Percentiles rank a stretch among this genome's conserved stretches.
These are phyloP conservation scores for Nyctibius grandis DNA, from an alignment of 2,797 vertebrate species.

Conservation along the genomic window DNA sequence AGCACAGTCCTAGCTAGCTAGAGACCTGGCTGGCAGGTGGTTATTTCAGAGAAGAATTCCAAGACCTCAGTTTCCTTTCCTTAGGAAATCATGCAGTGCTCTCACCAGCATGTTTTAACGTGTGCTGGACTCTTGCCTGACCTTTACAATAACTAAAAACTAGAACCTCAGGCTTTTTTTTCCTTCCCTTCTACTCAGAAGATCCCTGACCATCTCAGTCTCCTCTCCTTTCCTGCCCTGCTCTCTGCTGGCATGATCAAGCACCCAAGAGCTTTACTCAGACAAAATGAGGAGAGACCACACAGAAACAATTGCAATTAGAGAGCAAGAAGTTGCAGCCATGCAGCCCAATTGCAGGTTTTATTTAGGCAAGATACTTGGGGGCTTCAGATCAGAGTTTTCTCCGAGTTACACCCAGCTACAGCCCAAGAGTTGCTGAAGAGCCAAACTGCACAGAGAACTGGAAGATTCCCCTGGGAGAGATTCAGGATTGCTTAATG, in stretches of 20 bases:
- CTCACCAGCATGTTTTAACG: background rate
- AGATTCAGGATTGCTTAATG: conserved; percentile 22
- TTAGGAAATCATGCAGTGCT: background rate
- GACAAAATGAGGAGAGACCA: background rate
- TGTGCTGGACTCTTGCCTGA: background rate
- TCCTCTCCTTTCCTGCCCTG: background rate
- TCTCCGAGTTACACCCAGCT: background rate
- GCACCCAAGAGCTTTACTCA: background rate
- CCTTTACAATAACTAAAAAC: background rate
- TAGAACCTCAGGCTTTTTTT: background rate
- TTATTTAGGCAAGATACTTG: background rate
- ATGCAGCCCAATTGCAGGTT: background rate
- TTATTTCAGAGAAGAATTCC: background rate
- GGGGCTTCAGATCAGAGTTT: background rate
- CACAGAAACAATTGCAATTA: background rate
- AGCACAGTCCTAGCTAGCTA: background rate
- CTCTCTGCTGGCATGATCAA: background rate
- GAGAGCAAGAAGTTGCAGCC: background rate
- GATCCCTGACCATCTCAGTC: background rate
- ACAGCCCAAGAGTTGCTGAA: background rate
- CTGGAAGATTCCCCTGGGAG: background rate
- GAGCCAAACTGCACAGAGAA: background rate
- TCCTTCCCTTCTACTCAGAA: background rate
- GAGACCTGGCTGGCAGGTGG: background rate
- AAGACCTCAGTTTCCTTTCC: background rate